Evolutionary conservation across 2,797 vertebrate genomes (phyloP), one percentile per base, ranked within the genome.

Genomic region (Coregonus ussuriensis): DNA sequence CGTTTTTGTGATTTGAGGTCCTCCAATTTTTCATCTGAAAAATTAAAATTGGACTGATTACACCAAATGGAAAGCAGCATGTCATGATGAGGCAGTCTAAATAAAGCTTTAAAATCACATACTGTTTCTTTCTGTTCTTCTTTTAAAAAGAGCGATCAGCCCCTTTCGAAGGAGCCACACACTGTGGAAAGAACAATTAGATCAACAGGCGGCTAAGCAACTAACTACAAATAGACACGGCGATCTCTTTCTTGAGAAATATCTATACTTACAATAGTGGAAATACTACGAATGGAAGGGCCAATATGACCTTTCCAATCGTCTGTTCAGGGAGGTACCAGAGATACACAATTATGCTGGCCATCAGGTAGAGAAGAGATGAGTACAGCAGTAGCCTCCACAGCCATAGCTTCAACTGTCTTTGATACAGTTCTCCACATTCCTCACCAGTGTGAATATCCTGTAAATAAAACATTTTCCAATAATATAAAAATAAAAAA

Each of bases 251-350:
- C 41, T 47, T 2, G 5, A 37, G 35, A 71, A 56, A 14, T 25
- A 37, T n/a, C 53, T 51, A 87, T 92, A 98, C 98, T 99, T 95
- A 99, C 98, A 99, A 92, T 75, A 97, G 82, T 3, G 97, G 98
- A 94, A 98, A 98, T 75, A 96, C 79, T 90, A 99, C 82, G 89
- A 98, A 97, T 13, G 96, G 96, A 84, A 98, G 94, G 33, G 93
- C 94, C 91, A 98, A 91, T 73, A 96, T 89, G 75, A 99, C 87
- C 77, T 94, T 95, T 78, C 95, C 96, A 82, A 96, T 96, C 86
- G 95, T 89, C 86, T 94, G 96, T 68, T 98, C 96, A 14, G 98
- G 98, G 85, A 99, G 94, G 91, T 96, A 99, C 96, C 98, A 99
- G 29, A 94, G 91, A 89, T 98, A 99, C 3, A 99, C 96, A 82